Percentiles rank a stretch among this genome's conserved stretches.
Conservation (phyloP, 2,797 vertebrate genomes). For the Coreius guichenoti region DNA sequence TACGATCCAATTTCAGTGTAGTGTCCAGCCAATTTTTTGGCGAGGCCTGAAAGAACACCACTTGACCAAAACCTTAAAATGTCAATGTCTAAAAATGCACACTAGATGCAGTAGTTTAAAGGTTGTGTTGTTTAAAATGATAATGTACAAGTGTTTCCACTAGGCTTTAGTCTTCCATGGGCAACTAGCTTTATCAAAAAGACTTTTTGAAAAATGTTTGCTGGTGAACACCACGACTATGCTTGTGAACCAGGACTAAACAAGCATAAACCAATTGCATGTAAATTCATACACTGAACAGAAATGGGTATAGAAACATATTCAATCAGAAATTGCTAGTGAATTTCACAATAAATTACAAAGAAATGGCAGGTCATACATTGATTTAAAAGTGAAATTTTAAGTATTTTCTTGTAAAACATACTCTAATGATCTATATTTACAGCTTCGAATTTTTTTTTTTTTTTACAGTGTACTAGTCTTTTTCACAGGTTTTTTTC, state of each 20-base stretch:
- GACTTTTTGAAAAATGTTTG: not conserved
- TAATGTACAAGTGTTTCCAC: not conserved
- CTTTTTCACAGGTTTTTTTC: not conserved
- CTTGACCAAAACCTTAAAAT: not conserved
- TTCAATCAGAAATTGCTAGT: not conserved
- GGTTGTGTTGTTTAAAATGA: not conserved
- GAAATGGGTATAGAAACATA: not conserved
- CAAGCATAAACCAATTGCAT: not conserved
- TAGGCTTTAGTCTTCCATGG: not conserved
- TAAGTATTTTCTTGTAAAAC: not conserved
- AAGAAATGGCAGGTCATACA: not conserved
- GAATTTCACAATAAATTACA: not conserved
- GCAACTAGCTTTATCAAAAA: not conserved
- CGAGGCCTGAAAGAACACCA: not conserved
- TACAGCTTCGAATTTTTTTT: not conserved
- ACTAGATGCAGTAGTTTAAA: not conserved
- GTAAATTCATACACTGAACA: not conserved
- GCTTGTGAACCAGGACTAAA: not conserved
- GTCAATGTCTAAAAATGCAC: not conserved
- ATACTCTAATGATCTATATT: not conserved
- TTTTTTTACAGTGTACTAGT: no score
- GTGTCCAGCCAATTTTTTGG: constrained; percentile 15
- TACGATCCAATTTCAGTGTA: constrained; percentile 30
- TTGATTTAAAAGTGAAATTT: not conserved
- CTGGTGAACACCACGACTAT: not conserved